Percentiles rank a stretch among this genome's conserved stretches.
phyloP scores from a whole-genome alignment of 2,888 invertebrate genomes.

The Poecilobothrus nobilitatus region DNA sequence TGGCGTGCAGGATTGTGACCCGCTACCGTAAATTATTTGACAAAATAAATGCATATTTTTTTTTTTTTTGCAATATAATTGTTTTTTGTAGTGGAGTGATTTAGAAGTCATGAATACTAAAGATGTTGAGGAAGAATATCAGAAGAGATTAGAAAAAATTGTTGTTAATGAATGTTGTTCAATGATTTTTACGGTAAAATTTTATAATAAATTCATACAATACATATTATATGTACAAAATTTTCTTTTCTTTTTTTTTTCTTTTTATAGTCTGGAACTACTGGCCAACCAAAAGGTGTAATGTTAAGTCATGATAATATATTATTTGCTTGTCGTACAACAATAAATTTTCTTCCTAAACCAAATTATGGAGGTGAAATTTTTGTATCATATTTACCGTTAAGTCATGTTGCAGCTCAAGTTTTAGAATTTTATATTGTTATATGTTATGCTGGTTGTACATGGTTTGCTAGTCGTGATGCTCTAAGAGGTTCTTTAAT shows the following conservation, averaged over 20 bases:
- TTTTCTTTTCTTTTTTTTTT: not conserved
- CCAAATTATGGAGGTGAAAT: conserved; percentile 51
- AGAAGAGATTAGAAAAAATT: conserved; percentile 58
- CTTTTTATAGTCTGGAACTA: conserved; percentile 67
- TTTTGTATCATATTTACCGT: conserved; percentile 72
- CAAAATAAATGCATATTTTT: too few species aligned
- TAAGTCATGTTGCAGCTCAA: conserved; percentile 89
- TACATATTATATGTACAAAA: not conserved
- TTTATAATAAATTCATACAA: not conserved
- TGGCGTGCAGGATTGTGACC: too few species aligned
- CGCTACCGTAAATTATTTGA: too few species aligned
- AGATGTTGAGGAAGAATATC: conserved; percentile 60
- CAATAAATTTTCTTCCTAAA: conserved; percentile 49
- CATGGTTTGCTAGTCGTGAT: conserved; percentile 87
- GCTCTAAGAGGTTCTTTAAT: conserved; percentile 77
- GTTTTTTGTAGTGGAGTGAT: conserved; percentile 62
- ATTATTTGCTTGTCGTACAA: conserved; percentile 56
- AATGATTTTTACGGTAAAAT: conserved; percentile 67
- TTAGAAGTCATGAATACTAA: conserved; percentile 63
- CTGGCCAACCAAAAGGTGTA: conserved; percentile 83
- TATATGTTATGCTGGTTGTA: conserved; percentile 54
- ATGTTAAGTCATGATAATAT: conserved; percentile 90
- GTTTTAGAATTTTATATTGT: conserved; percentile 69
- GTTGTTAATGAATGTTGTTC: conserved; percentile 78
- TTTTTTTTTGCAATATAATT: too few species aligned